Evolutionary conservation across 2,113 vertebrate species (phyloP).

Genomic region (Azemiops feae): DNA sequence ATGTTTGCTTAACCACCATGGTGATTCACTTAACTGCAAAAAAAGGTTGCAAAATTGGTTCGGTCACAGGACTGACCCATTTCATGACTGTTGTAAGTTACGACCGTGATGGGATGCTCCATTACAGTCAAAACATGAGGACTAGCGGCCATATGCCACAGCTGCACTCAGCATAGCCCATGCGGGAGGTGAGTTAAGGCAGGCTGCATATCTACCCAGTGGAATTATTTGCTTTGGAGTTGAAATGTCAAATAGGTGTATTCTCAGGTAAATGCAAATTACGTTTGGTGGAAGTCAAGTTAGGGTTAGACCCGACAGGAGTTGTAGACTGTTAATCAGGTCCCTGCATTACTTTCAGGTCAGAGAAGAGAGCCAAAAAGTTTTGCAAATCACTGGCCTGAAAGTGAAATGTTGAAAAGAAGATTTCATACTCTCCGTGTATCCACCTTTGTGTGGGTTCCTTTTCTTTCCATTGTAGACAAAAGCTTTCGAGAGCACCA

Average conservation of each 20-base stretch:
- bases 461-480: conserved; percentile 61
- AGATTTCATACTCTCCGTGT: too few species aligned
- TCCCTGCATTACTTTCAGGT: not conserved
- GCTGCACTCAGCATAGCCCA: not conserved
- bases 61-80: too few species aligned
- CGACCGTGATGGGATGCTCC: too few species aligned
- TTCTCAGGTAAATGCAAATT: not conserved
- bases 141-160: too few species aligned
- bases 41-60: too few species aligned
- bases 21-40: too few species aligned
- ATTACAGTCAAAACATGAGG: too few species aligned
- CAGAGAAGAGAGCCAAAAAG: not conserved
- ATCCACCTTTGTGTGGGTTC: accelerated
- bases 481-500: conserved; percentile 95
- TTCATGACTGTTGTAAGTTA: too few species aligned
- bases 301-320: too few species aligned
- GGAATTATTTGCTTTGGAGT: not conserved
- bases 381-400: not conserved
- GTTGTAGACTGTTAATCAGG: not conserved
- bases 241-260: not conserved
- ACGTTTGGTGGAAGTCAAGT: not conserved
- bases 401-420: not conserved
- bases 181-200: not conserved
- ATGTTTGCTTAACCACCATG: too few species aligned
- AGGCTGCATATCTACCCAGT: not conserved